A percentile compares a stretch with the other conserved stretches of the same genome.
These are phyloP conservation scores for Meloidogyne floridensis DNA, from an alignment of 1,140 invertebrate genomes.

Conservation along the genomic window DNA sequence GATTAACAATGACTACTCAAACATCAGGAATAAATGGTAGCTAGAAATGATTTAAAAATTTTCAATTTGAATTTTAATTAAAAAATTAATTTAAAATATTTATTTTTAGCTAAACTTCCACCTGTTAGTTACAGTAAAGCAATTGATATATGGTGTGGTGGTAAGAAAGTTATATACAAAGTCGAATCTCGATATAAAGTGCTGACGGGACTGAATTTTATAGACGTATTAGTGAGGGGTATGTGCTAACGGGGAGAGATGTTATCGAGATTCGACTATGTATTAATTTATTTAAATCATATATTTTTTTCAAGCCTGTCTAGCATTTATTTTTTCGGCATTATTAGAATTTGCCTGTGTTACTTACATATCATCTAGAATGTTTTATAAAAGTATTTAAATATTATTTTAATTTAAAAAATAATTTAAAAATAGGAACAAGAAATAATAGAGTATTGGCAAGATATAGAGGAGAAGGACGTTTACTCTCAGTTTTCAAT, in stretches of 20 bases:
- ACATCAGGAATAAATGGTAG: constrained; percentile 84
- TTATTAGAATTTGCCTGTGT: constrained; percentile 91
- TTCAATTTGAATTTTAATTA: not conserved
- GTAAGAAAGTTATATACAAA: constrained; percentile 12
- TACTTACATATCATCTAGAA: constrained; percentile 81
- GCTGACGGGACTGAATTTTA: too few relatives aligned
- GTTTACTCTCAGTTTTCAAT: constrained; percentile 12
- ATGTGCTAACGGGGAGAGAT: too few relatives aligned
- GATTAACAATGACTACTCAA: constrained; percentile 79
- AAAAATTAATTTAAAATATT: not conserved
- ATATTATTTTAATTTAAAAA: constrained; percentile 21
- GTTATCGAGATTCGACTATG: too few relatives aligned
- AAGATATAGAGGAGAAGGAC: constrained; percentile 7
- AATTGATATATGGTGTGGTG: constrained; percentile 64
- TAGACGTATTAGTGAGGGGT: too few relatives aligned
- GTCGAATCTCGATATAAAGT: too few relatives aligned
- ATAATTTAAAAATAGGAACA: constrained; percentile 20
- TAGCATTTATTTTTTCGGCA: constrained; percentile 93
- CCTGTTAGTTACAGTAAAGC: constrained; percentile 91
- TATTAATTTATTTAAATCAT: not conserved
- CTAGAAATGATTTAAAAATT: too few relatives aligned
- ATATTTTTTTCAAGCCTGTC: constrained; percentile 73
- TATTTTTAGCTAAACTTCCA: constrained; percentile 78
- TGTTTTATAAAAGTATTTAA: constrained; percentile 59
- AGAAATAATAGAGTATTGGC: constrained; percentile 16